Percentiles rank a stretch among this genome's conserved stretches.
Evolutionary conservation across 2,888 invertebrate genomes (phyloP).

Genomic region (Pherbina coryleti): DNA sequence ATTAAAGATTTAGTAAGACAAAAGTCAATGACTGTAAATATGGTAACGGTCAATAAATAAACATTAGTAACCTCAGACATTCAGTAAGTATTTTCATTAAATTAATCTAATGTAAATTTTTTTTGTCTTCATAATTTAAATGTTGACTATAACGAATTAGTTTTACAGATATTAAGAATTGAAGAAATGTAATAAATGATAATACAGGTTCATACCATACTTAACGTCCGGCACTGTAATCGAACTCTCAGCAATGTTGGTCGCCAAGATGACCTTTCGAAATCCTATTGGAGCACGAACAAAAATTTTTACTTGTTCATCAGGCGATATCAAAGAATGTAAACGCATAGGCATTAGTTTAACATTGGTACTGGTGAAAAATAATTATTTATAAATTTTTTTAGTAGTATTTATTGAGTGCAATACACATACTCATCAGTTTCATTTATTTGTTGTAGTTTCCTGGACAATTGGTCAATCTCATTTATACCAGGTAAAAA

Average conservation of each 20-base stretch:
- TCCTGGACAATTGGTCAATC: constrained; percentile 79
- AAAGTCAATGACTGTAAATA: constrained; percentile 84
- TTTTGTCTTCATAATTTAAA: no score
- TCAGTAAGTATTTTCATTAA: background rate
- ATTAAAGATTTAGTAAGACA: constrained; percentile 88
- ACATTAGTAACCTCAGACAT: no score
- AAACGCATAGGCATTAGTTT: constrained; percentile 68
- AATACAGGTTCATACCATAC: constrained; percentile 70
- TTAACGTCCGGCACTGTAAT: constrained; percentile 90
- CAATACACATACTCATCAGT: constrained; percentile 45
- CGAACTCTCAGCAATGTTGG: constrained; percentile 94
- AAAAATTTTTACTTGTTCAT: constrained; percentile 79
- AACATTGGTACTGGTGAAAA: constrained; percentile 43
- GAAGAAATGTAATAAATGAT: no score
- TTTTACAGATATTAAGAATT: background rate
- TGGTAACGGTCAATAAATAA: background rate
- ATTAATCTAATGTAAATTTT: background rate
- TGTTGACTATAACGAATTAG: no score
- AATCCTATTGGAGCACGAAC: constrained; percentile 57
- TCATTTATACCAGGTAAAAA: constrained; percentile 92
- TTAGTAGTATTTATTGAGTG: background rate
- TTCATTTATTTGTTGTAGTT: constrained; percentile 58
- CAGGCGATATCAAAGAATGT: constrained; percentile 83
- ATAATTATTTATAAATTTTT: background rate
- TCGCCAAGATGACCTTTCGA: constrained; percentile 88